Base-by-base conservation (phyloP, 1,140 invertebrate genomes). In the Cylas formicarius region DNA sequence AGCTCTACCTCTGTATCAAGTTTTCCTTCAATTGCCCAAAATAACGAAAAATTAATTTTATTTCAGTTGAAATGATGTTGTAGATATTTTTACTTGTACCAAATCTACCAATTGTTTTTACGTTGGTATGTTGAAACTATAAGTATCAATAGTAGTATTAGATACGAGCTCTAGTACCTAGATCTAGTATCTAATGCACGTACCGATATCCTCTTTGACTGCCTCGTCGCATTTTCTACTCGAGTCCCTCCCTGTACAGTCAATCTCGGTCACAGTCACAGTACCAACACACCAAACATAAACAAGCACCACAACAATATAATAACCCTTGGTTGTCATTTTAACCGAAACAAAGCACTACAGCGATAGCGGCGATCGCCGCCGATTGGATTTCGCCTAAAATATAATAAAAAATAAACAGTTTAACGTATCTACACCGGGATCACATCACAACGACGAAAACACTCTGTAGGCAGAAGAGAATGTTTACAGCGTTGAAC, bases 231-330 rank as follows among this genome's bases (percentile, higher is more conserved):
- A 18, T 9, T 11, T 29, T 18, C 38, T 19, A 29, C 38, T 14
- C 16, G 9, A 28, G 24, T 41, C 24, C 38, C 38, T 29, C 38
- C 32, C 38, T 41, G 27, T 19, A 29, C 38, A 41, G 23, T 41
- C 13, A 41, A 18, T 29, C 16, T 29, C 27, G 10, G 17, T n/a
- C 26, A 20, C 16, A 41, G 19, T 19, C 26, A 28, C 24, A 26
- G 26, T 39, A 10, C 20, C 36, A 26, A n/a, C 36, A 39, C 20
- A 19, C 22, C 9, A 13, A 4, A 16, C 9, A 33, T 8, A 14
- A n/a, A 14, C 14, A 13, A 33, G 13, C 31, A 13, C 31, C 14
- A 16, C 13, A 8, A 8, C 13, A 17, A 17, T 9, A 17, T 14
- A 31, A 17, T 17, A 2, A 31, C n/a, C 28, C 28, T 31, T 31